phyloP scores from a whole-genome alignment of 2,113 vertebrate species.

The Narcine bancroftii region DNA sequence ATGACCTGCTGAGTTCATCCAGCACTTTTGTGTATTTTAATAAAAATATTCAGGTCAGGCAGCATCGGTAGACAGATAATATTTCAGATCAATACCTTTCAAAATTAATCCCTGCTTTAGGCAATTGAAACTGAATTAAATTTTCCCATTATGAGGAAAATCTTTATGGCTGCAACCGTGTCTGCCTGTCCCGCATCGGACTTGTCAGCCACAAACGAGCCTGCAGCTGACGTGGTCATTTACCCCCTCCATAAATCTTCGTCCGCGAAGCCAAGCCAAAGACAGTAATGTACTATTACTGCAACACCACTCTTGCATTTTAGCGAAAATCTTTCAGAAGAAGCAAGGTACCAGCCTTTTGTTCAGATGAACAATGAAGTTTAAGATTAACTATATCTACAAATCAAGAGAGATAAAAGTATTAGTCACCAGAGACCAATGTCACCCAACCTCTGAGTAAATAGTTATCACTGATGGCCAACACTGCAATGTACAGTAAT shows the following conservation, averaged over 20 bases:
- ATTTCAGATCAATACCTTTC: not conserved
- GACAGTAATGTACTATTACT: not conserved
- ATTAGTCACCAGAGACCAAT: conserved; percentile 13
- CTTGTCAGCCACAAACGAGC: too few relatives aligned
- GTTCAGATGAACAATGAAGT: not conserved
- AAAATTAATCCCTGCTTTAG: not conserved
- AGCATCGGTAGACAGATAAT: too few relatives aligned
- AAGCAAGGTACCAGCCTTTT: not conserved
- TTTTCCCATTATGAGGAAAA: not conserved
- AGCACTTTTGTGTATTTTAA: too few relatives aligned
- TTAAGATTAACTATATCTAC: not conserved
- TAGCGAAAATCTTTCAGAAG: not conserved
- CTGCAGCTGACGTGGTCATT: too few relatives aligned
- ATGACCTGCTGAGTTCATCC: too few relatives aligned
- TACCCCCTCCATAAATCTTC: too few relatives aligned
- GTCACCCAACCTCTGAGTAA: not conserved
- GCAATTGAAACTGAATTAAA: not conserved
- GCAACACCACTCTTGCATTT: not conserved
- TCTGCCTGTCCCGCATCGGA: too few relatives aligned
- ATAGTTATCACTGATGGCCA: not conserved
- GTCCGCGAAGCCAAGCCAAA: too few relatives aligned
- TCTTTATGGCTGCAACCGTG: not conserved
- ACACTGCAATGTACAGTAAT: too few relatives aligned
- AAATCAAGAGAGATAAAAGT: not conserved
- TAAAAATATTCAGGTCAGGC: too few relatives aligned